Evolutionary conservation across 2,113 vertebrate genomes (phyloP), one percentile per base, ranked within the genome.

Genomic region (Oncorhynchus kisutch): DNA sequence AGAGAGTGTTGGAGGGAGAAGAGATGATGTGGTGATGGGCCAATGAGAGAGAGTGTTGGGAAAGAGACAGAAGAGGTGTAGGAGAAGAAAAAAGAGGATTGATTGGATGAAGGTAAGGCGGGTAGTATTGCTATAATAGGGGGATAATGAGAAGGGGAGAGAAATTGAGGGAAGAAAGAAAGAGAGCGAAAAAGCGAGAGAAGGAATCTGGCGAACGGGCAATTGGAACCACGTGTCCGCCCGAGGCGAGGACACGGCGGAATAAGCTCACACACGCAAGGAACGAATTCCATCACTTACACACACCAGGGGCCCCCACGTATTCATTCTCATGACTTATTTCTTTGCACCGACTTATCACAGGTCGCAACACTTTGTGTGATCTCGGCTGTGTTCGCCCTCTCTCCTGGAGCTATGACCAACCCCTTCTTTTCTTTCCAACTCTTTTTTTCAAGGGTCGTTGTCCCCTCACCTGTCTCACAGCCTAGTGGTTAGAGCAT

Each of bases 211-310:
- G 67, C 69, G 65, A 71, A 74, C 16, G 9, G 54, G 29, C 81
- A 84, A 93, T 92, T 91, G 76, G 85, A 91, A 91, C 84, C 91
- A 92, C 86, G 91, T 87, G 84, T 88, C 74, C 77, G 87, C 85
- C 87, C 77, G 87, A 89, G 86, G 39, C 88, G 88, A 91, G 88
- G 87, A 89, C 86, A 73, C 84, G 31, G 45, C 84, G 80, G 77
- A 67, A 79, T 14, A 69, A 27, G 8, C 74, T 5, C 79, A 81
- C 86, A 82, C 81, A 86, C 79, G 81, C 67, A 4, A 88, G 79
- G 81, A 90, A 85, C 77, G 39, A 83, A 86, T 89, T 86, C 74
- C 88, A 68, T 90, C 88, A 88, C 85, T 88, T 18, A 54, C 81
- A 65, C 82, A 82, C 86, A 86, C 86, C 76, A 51, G 78, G 85